Base-by-base conservation (phyloP, 2,113 vertebrate genomes). In the Passer domesticus region DNA sequence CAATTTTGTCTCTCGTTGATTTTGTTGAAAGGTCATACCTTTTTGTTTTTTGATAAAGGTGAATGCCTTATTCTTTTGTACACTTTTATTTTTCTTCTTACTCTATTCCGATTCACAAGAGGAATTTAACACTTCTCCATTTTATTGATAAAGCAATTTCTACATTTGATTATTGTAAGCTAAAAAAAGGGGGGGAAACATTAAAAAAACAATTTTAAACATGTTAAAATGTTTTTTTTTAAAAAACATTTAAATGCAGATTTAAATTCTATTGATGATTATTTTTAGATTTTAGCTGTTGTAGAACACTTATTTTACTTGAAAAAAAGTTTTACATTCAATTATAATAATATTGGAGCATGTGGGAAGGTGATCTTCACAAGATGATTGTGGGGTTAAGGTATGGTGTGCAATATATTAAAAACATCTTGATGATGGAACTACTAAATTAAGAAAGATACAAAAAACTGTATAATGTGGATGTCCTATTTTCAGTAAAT, bases 381-480 rank as follows among this genome's bases (percentile, higher is more conserved):
- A 75, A 89, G 69, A 87, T 41, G 56, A 74, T 16, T 41, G 47
- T 27, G 14, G n/a, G 62, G 66, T 90, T 78, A 84, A 81, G 52
- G 52, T 92, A 97, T 89, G 91, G 39, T 39, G 21, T 68, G 24
- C 80, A 96, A 84, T 87, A 89, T 95, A 83, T 75, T 87, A 60
- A 31, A 88, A 89, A 74, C 24, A 78, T 89, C 73, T 92, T 94
- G 68, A 63, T 74, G 60, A 87, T 56, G n/a, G 44, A 84, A 67
- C 12, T 33, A 77, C 41, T 87, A 82, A 87, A 89, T 83, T 68
- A 77, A 87, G 77, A 91, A 87, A 92, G 44, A 82, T 68, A 70
- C 39, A 75, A 11, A 87, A 75, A 87, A 63, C 66, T 82, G 50
- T 73, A 89, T 74, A 89, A 82, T 60, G 33, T 0, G 1, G 13